Base-by-base conservation (phyloP, 2,797 vertebrate genomes). In the Takifugu rubripes region DNA sequence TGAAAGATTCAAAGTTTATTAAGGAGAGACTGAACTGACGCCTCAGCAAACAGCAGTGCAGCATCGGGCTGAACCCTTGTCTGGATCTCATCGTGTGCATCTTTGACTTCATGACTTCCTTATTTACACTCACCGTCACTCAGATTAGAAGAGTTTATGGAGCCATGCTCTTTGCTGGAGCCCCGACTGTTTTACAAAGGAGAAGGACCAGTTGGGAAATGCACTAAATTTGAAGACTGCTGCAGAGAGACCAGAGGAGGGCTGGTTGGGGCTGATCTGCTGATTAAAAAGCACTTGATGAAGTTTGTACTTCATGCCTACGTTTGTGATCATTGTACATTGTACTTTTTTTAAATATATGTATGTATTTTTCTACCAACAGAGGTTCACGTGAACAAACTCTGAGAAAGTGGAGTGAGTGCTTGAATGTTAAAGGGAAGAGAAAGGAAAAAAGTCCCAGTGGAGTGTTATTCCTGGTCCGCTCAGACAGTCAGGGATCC, bases 351-450 rank as follows among this genome's bases (percentile, higher is more conserved):
- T 61, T 54, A 71, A 84, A 87, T 84, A 80, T 76, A 84, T 85
- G 85, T 90, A 84, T 82, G 87, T 90, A 90, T 90, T 91, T 91
- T 91, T 91, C 81, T 90, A 89, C 83, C 86, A 77, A 83, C 72
- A 81, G 72, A 78, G 70, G 60, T 79, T 78, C 46, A 60, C 64
- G 78, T 82, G 74, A 78, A 58, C 57, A 60, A 75, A 63, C 50
- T 44, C 7, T 4, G 44, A 74, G 81, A 59, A 68, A 73, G 64
- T 45, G 54, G 56, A 69, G 56, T 61, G 79, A 70, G 65, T 65
- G 83, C 58, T 78, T 80, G 82, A 84, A 83, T 82, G 82, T 79
- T 78, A 82, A 65, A 60, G 72, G 60, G 83, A 72, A 56, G 46
- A 70, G 61, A 69, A 74, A 60, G 74, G 55, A 64, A 65, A 76